These are phyloP conservation scores for Trachelipus rathkii DNA, from an alignment of 1,140 invertebrate genomes.

Conservation along the genomic window DNA sequence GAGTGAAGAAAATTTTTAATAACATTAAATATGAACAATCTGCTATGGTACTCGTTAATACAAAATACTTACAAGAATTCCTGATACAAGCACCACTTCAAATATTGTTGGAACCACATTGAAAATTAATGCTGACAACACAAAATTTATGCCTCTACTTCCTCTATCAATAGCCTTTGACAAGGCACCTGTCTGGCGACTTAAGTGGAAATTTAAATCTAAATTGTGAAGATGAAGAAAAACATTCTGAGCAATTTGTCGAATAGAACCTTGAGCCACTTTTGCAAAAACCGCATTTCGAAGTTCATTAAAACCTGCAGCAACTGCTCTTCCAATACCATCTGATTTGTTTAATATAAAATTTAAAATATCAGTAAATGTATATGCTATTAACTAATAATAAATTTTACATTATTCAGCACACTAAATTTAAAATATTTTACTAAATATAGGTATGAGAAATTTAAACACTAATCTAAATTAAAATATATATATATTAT, in stretches of 20 bases:
- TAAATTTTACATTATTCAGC: no score
- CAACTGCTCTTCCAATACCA: constrained; percentile 82
- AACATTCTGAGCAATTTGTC: constrained; percentile 89
- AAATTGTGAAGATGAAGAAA: constrained; percentile 95
- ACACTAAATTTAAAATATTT: no score
- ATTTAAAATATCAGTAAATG: constrained; percentile 20
- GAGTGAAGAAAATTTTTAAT: no score
- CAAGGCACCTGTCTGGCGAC: constrained; percentile 84
- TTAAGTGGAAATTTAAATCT: constrained; percentile 91
- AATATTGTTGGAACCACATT: constrained; percentile 95
- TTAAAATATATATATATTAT: no score
- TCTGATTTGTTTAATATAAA: constrained; percentile 58
- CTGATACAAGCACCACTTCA: constrained; percentile 84
- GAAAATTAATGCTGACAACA: constrained; percentile 92
- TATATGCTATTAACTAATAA: not conserved
- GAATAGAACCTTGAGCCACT: constrained; percentile 95
- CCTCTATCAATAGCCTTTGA: constrained; percentile 73
- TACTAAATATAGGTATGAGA: no score
- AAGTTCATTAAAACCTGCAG: constrained; percentile 90
- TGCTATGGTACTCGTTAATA: no score
- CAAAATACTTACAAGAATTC: constrained; percentile 71
- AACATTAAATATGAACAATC: no score
- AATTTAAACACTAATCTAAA: no score
- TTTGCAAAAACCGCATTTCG: constrained; percentile 96
- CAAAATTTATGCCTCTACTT: constrained; percentile 95